Conservation (phyloP, 2,113 vertebrate genomes). For the Toxostoma redivivum region DNA sequence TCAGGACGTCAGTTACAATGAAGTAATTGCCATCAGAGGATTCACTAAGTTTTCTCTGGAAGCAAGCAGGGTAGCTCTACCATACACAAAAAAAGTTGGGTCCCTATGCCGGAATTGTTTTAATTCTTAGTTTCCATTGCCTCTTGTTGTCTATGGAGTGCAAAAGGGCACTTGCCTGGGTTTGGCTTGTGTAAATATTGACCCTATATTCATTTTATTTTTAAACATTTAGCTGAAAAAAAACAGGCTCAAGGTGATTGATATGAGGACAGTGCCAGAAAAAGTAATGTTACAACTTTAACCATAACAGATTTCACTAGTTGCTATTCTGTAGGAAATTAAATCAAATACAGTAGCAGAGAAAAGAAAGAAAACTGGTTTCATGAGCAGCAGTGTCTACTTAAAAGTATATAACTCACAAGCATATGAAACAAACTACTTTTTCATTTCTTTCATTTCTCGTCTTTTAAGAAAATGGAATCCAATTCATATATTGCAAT, state of each 20-base stretch:
- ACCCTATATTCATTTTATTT: neutral
- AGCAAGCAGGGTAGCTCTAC: neutral
- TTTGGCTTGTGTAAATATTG: slow-evolving; percentile 19
- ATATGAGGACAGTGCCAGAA: neutral
- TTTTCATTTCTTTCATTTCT: slow-evolving; percentile 54
- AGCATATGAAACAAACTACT: neutral
- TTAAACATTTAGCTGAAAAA: slow-evolving; percentile 13
- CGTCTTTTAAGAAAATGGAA: slow-evolving; percentile 10
- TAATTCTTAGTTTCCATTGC: neutral
- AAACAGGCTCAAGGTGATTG: neutral
- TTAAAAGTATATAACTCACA: slow-evolving; percentile 57
- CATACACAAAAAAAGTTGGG: neutral
- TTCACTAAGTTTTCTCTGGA: neutral
- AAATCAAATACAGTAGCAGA: slow-evolving; percentile 69
- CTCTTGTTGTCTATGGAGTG: neutral
- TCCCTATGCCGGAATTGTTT: neutral
- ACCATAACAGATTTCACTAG: slow-evolving; percentile 46
- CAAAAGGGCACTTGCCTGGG: neutral
- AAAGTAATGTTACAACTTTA: slow-evolving; percentile 40
- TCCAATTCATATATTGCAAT: neutral
- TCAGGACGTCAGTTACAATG: neutral
- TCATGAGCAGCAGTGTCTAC: slow-evolving; percentile 15
- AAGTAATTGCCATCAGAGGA: neutral
- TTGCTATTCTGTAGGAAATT: slow-evolving; percentile 24
- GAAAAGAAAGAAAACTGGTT: slow-evolving; percentile 41